Conservation (phyloP, 2,797 vertebrate genomes). For the Mallotus villosus region DNA sequence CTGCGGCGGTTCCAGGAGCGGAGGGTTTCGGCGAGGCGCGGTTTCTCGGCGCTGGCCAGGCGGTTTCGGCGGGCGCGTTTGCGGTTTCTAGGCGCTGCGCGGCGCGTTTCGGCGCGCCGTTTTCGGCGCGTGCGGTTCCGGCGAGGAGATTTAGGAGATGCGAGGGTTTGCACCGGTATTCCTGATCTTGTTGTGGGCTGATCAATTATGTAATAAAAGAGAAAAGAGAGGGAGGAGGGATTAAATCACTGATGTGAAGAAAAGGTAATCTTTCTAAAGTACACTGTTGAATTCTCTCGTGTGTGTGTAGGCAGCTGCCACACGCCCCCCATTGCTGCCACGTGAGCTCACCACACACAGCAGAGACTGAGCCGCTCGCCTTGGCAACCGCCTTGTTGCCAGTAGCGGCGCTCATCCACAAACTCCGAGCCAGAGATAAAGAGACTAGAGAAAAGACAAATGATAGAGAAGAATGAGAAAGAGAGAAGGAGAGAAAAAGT, state of each 20-base stretch:
- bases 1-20: no score
- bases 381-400: constrained; percentile 19
- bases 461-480: background rate
- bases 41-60: no score
- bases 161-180: background rate
- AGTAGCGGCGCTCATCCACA: constrained; percentile 6
- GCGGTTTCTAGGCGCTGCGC: no score
- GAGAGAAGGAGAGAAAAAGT: background rate
- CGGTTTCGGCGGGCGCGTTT: no score
- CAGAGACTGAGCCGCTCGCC: background rate
- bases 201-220: background rate
- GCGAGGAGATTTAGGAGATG: no score
- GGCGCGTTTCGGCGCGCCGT: no score
- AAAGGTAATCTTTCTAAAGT: background rate
- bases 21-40: no score
- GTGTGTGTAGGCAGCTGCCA: background rate
- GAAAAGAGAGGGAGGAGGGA: background rate
- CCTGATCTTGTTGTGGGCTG: no score
- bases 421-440: constrained; percentile 1
- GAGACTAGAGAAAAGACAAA: background rate
- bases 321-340: background rate
- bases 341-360: constrained; percentile 9
- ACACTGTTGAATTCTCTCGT: background rate
- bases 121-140: no score
- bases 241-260: background rate